Base-by-base conservation (phyloP, 2,113 vertebrate species). In the Aleadryas rufinucha region DNA sequence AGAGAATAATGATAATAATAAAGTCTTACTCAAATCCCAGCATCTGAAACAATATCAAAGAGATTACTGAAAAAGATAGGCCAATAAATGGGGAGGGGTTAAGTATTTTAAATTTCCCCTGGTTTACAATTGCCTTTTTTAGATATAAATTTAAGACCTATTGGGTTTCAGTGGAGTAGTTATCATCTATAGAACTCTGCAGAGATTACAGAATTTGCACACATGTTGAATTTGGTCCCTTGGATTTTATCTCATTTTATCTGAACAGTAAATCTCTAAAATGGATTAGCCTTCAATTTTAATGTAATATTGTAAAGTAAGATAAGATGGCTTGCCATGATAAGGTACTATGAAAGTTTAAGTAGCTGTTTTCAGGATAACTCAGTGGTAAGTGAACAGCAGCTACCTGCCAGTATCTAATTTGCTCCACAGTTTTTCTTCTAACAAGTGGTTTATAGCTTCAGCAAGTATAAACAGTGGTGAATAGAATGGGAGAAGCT, bases 231-330 rank as follows among this genome's bases (percentile, higher is more conserved):
- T 91, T 86, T 93, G 35, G 22, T 72, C 53, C 35, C 24, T 87
- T 74, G 52, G 45, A 96, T 96, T 93, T 93, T 95, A 79, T 89
- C 81, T 84, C 19, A 45, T 92, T 95, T 86, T 78, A 95, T 87
- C 77, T 72, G 50, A 87, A 76, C 39, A 78, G 37, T 71, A 75
- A 79, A 93, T 93, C 87, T 94, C 41, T 24, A 94, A 91, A 94
- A 95, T 61, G 35, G 61, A 89, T 94, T 93, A 95, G 19, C 49
- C 56, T 93, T 88, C 59, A 94, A 83, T 96, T 97, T 89, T 89
- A 95, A 93, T 64, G 28, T 49, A 96, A 91, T 96, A 88, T 90
- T 88, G 27, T 79, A 89, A 96, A 93, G 63, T 59, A 86, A 37
- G 41, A 68, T 96, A 80, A 93, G 79, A 95, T 89, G 23, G 6